Evolutionary conservation across 2,888 invertebrate genomes (phyloP).

Genomic region (Laothoe populi): DNA sequence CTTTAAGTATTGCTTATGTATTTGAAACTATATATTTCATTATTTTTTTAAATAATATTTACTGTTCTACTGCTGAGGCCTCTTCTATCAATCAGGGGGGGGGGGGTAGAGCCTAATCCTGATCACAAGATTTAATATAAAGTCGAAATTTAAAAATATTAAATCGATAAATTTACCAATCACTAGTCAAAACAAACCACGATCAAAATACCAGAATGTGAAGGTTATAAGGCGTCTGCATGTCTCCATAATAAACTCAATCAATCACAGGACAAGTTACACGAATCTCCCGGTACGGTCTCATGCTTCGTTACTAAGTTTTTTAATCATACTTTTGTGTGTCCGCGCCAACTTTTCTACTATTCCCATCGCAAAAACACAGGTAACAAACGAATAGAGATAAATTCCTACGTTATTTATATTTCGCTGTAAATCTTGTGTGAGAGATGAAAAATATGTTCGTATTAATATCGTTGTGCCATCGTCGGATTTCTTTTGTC

Average conservation of each 20-base stretch:
- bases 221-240: neutral
- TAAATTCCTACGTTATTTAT: slow-evolving; percentile 41
- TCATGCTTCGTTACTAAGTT: slow-evolving; percentile 55
- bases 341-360: slow-evolving; percentile 53
- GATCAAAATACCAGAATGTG: neutral
- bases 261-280: slow-evolving; percentile 43
- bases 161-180: too few relatives aligned
- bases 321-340: slow-evolving; percentile 62
- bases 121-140: too few relatives aligned
- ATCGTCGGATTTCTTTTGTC: slow-evolving; percentile 10
- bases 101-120: too few relatives aligned
- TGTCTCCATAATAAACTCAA: slow-evolving; percentile 46
- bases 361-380: slow-evolving; percentile 45
- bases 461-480: slow-evolving; percentile 24
- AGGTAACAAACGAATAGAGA: slow-evolving; percentile 35
- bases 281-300: slow-evolving; percentile 46
- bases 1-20: too few relatives aligned
- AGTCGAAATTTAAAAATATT: too few relatives aligned
- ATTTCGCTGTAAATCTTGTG: slow-evolving; percentile 27
- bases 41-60: too few relatives aligned
- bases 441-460: slow-evolving; percentile 23
- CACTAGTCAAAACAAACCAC: neutral
- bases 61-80: too few relatives aligned
- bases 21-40: too few relatives aligned
- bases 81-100: too few relatives aligned